Evolutionary conservation across 2,797 vertebrate species (phyloP).

Genomic region (Myotis daubentonii): DNA sequence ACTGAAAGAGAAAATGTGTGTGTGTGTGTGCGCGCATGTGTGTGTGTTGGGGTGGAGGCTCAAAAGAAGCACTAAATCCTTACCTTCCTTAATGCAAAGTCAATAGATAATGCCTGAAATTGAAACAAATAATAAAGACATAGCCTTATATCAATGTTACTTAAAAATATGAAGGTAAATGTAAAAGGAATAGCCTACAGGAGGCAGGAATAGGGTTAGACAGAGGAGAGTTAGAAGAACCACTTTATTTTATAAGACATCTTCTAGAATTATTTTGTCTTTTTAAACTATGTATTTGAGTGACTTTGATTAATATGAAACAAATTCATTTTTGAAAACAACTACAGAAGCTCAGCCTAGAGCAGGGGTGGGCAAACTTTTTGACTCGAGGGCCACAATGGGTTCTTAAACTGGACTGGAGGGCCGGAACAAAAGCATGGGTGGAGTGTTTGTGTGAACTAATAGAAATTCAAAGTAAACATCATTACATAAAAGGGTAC

Average conservation of each 20-base stretch:
- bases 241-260: not conserved
- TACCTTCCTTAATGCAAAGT: not conserved
- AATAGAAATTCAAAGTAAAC: too few species aligned
- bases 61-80: not conserved
- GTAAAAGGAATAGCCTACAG: not conserved
- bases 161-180: not conserved
- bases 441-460: too few species aligned
- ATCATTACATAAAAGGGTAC: too few species aligned
- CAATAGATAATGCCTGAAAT: not conserved
- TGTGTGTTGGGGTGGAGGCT: not conserved
- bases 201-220: not conserved
- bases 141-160: not conserved
- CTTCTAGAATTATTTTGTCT: not conserved
- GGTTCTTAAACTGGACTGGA: too few species aligned
- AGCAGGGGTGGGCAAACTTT: not conserved
- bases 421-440: too few species aligned
- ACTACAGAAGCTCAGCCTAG: not conserved
- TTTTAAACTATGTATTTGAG: not conserved
- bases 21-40: not conserved
- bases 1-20: not conserved
- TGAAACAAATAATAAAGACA: not conserved
- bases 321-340: conserved; percentile 3
- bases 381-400: too few species aligned
- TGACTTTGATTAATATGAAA: not conserved
- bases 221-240: not conserved